These are phyloP conservation scores for Tokudaia tokunoshimensis DNA, from an alignment of 2,797 vertebrate genomes.

Conservation along the genomic window DNA sequence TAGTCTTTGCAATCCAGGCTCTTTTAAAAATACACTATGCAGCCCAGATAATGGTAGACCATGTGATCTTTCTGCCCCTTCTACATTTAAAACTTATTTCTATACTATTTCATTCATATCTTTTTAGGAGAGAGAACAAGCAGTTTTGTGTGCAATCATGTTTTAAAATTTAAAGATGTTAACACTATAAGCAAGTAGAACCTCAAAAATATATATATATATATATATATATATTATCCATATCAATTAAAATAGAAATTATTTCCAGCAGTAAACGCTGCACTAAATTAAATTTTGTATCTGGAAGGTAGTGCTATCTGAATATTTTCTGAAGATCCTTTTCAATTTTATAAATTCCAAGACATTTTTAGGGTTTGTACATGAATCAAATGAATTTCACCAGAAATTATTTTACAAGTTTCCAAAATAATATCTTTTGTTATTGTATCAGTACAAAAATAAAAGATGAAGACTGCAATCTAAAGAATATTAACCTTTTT, in stretches of 20 bases:
- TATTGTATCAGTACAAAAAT: slow-evolving; percentile 39
- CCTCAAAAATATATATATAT: too few relatives aligned
- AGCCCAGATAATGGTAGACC: not conserved
- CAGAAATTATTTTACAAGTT: slow-evolving; percentile 3
- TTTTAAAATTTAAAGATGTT: slow-evolving; percentile 44
- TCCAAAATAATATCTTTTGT: slow-evolving; percentile 26
- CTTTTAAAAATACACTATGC: not conserved
- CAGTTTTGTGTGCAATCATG: not conserved
- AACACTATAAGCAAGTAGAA: not conserved
- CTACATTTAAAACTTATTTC: slow-evolving; percentile 15
- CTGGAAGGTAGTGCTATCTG: not conserved
- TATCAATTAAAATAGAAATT: slow-evolving; percentile 52
- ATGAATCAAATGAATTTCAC: slow-evolving; percentile 41
- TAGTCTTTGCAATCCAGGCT: not conserved
- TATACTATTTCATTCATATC: slow-evolving; percentile 1
- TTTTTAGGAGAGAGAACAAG: slow-evolving; percentile 12
- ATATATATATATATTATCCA: not conserved
- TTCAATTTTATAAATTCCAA: not conserved
- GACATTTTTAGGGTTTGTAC: slow-evolving; percentile 17
- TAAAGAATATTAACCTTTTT: not conserved
- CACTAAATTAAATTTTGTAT: slow-evolving; percentile 18
- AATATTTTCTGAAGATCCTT: slow-evolving; percentile 46
- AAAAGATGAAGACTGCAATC: not conserved
- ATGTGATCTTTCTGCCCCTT: not conserved
- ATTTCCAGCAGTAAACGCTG: not conserved